A percentile compares a stretch with the other conserved stretches of the same genome.
phyloP scores from a whole-genome alignment of 2,888 invertebrate genomes.

The Catocala nupta region DNA sequence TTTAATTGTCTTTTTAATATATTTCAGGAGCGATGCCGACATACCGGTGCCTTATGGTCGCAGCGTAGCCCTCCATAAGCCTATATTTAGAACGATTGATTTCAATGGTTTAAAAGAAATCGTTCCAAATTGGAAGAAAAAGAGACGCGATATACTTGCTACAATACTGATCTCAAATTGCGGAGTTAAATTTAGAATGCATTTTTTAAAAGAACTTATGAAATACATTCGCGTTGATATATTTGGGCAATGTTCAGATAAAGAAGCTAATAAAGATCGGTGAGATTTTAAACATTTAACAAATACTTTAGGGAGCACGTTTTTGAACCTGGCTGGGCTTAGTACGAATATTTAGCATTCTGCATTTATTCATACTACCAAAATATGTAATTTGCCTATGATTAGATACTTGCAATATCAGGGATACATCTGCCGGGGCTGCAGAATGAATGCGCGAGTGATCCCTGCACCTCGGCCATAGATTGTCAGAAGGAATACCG shows the following conservation, averaged over 20 bases:
- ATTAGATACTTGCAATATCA: no score
- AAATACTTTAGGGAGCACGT: no score
- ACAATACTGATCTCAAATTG: slow-evolving; percentile 89
- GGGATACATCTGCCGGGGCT: no score
- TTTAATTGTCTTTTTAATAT: no score
- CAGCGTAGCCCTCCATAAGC: slow-evolving; percentile 68
- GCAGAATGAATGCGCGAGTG: no score
- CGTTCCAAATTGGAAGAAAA: slow-evolving; percentile 77
- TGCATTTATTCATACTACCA: no score
- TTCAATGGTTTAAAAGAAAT: slow-evolving; percentile 45
- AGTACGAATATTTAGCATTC: no score
- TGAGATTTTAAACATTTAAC: neutral
- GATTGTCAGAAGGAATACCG: no score
- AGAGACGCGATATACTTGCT: slow-evolving; percentile 77
- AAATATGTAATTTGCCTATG: no score
- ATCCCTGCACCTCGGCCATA: no score
- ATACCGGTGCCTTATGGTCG: slow-evolving; percentile 90
- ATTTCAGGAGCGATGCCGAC: slow-evolving; percentile 88
- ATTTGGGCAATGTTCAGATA: slow-evolving; percentile 85
- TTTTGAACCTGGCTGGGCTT: no score
- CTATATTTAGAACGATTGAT: slow-evolving; percentile 23
- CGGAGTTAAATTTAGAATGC: slow-evolving; percentile 77
- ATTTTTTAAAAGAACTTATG: slow-evolving; percentile 85
- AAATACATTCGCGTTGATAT: slow-evolving; percentile 88
- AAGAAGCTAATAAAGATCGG: slow-evolving; percentile 34